phyloP scores from a whole-genome alignment of 1,140 invertebrate species.

The Aphelinus atriplicis region DNA sequence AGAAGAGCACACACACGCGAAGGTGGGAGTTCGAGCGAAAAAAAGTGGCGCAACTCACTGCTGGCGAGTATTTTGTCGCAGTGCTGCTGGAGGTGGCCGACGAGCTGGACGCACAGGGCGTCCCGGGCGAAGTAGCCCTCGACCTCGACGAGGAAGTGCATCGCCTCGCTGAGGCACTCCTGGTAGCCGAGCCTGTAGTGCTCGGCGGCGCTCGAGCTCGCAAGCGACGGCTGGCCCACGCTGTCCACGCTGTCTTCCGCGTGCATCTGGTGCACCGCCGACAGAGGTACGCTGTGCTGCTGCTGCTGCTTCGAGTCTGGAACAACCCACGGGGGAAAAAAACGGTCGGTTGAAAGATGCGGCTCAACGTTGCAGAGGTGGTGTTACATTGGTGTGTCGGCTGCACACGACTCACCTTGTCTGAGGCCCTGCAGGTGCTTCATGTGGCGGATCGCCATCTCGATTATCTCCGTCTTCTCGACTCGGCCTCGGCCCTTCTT shows the following conservation, averaged over 20 bases:
- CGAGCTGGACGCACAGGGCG: constrained; percentile 81
- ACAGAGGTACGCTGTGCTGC: constrained; percentile 44
- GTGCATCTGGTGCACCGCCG: constrained; percentile 54
- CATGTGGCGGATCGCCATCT: constrained; percentile 96
- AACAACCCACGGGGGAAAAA: background rate
- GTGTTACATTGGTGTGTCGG: too few relatives aligned
- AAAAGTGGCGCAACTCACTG: constrained; percentile 62
- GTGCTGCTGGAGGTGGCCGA: constrained; percentile 86
- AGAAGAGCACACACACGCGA: background rate
- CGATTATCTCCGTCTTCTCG: constrained; percentile 98
- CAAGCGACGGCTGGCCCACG: background rate
- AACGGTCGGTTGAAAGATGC: too few relatives aligned
- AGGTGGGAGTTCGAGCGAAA: background rate
- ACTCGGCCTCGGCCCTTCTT: constrained; percentile 95
- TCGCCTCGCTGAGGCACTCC: constrained; percentile 88
- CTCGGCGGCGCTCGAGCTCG: constrained; percentile 62
- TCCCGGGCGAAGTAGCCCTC: constrained; percentile 83
- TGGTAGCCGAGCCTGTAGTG: constrained; percentile 84
- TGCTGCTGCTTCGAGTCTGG: constrained; percentile 55
- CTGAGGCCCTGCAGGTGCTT: constrained; percentile 82
- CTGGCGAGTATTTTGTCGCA: constrained; percentile 74
- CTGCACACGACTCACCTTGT: constrained; percentile 58
- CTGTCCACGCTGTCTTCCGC: constrained; percentile 64
- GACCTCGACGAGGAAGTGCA: constrained; percentile 88
- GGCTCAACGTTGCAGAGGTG: too few relatives aligned